These are phyloP conservation scores for Ispidina lecontei DNA, from an alignment of 2,797 vertebrate genomes.

Conservation along the genomic window DNA sequence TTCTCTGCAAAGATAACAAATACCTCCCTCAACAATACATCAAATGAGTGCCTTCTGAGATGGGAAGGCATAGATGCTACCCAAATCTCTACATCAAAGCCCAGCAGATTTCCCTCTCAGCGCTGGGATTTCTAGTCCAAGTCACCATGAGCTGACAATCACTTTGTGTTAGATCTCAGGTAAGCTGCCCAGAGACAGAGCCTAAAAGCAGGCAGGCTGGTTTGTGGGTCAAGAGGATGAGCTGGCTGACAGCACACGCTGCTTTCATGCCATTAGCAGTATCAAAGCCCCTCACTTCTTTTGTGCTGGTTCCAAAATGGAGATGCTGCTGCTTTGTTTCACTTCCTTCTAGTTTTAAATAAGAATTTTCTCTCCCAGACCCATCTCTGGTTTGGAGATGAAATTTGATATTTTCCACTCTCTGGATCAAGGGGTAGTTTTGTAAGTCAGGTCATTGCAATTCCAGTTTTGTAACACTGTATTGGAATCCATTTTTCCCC, in stretches of 20 bases:
- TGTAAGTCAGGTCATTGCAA: neutral
- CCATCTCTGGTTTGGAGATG: neutral
- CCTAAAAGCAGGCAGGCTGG: neutral
- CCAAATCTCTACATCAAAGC: slow-evolving; percentile 29
- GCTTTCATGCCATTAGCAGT: neutral
- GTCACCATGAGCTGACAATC: neutral
- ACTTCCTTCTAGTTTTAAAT: neutral
- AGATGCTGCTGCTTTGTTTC: slow-evolving; percentile 19
- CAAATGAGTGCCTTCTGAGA: slow-evolving; percentile 28
- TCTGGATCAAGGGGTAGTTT: neutral
- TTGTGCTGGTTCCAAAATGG: neutral
- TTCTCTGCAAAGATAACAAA: slow-evolving; percentile 59
- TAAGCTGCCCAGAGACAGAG: neutral
- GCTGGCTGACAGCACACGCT: neutral
- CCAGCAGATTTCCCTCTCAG: neutral
- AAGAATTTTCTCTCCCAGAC: neutral
- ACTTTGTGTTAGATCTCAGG: slow-evolving; percentile 2
- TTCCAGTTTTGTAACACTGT: neutral
- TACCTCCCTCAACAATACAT: slow-evolving; percentile 38
- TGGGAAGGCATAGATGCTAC: neutral
- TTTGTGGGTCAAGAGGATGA: neutral
- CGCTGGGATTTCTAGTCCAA: neutral
- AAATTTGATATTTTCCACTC: neutral
- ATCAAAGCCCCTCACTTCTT: neutral
- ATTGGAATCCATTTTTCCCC: neutral